phyloP scores from a whole-genome alignment of 2,888 invertebrate genomes.

The Laspeyria flexula region DNA sequence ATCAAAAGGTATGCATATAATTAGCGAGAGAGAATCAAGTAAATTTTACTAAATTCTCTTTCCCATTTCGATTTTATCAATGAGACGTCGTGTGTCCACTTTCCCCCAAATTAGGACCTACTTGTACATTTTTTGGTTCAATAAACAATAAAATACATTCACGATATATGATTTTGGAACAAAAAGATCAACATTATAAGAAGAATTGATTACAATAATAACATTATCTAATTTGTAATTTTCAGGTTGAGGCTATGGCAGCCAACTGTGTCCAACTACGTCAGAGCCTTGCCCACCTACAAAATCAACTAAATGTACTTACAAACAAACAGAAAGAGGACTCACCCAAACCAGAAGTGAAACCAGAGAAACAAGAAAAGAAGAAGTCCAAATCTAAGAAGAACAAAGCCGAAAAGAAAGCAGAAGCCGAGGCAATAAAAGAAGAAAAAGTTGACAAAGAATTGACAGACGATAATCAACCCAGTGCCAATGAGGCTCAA shows the following conservation, averaged over 20 bases:
- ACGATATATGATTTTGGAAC: no score
- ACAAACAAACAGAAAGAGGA: conserved; percentile 69
- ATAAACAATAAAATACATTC: no score
- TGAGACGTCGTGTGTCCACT: no score
- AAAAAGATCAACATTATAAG: no score
- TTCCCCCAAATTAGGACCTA: no score
- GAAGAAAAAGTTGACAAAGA: conserved; percentile 48
- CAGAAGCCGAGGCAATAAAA: conserved; percentile 44
- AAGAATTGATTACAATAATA: no score
- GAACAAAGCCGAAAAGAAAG: conserved; percentile 59
- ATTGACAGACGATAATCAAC: conserved; percentile 40
- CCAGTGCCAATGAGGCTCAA: conserved; percentile 40
- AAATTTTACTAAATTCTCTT: no score
- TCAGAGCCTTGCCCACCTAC: conserved; percentile 86
- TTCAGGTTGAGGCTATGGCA: conserved; percentile 86
- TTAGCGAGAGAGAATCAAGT: no score
- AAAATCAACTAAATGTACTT: conserved; percentile 83
- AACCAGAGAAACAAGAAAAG: conserved; percentile 48
- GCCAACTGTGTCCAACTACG: conserved; percentile 87
- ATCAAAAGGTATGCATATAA: no score
- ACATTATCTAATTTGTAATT: background rate
- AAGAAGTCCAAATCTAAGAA: conserved; percentile 79
- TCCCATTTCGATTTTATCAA: no score
- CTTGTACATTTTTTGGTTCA: no score
- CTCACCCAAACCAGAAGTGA: conserved; percentile 62